Evolutionary conservation across 2,888 invertebrate species (phyloP), one percentile per base, ranked within the genome.

Genomic region (Erebia ligea): DNA sequence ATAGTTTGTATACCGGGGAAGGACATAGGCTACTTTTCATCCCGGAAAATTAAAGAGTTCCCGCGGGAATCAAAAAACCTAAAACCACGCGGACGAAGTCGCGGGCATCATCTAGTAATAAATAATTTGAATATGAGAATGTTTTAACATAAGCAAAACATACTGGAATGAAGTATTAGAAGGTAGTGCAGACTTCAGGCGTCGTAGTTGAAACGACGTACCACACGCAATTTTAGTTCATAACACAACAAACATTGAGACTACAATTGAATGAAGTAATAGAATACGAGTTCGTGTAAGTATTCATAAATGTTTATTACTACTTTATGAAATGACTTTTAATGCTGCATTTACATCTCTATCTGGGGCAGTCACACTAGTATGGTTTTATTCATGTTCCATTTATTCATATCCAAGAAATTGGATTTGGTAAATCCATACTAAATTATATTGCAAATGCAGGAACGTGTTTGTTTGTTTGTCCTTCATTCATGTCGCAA

Each of bases 241-340:
- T n/a, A 58, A 58, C 34, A 34, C 58, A 58, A 58, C 58, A 25
- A 21, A 8, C 58, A 15, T 34, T 34, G 34, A 58, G 58, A 15
- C 34, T 34, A 58, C n/a, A 34, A 15, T 58, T n/a, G 25, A 63
- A 63, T 17, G 21, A 25, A 10, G 45, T 45, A 11, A 11, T 45
- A 45, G 1, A 13, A 45, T 63, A 63, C 48, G 10, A 63, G 62
- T 11, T 63, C 19, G 13, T 48, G 21, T 45, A 45, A 21, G 21
- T 42, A 63, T 63, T 45, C 45, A 48, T 48, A 63, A 48, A 15
- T 63, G 45, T 63, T 63, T 63, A 63, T 48, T 63, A 63, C 48
- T 48, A 17, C 17, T 52, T 48, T 48, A 48, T 63, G 45, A 48
- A 48, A 63, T 45, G 62, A 21, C 48, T 48, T 63, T 63, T 42